Conservation (phyloP, 2,888 invertebrate genomes). For the Pseudeuparius sepicola region DNA sequence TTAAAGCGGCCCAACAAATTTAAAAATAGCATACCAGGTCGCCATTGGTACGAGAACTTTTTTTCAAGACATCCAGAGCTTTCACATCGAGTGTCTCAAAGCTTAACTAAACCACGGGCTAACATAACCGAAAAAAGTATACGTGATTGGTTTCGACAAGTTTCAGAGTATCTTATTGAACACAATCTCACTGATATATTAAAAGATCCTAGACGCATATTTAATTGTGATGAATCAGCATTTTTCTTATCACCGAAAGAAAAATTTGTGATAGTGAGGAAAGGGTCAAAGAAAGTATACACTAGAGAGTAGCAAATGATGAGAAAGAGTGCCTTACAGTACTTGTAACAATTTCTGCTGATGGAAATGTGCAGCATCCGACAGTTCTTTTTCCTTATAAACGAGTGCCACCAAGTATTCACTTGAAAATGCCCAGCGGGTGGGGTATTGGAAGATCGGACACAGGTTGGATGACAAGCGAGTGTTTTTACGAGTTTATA, state of each 20-base stretch:
- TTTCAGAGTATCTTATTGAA: neutral
- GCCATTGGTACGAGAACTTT: slow-evolving; percentile 15
- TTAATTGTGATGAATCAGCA: slow-evolving; percentile 8
- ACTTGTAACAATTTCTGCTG: slow-evolving; percentile 4
- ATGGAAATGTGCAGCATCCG: neutral
- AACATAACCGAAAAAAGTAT: neutral
- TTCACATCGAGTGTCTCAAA: slow-evolving; percentile 11
- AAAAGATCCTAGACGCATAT: slow-evolving; percentile 29
- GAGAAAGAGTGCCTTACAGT: slow-evolving; percentile 5
- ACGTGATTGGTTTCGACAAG: slow-evolving; percentile 2
- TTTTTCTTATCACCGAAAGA: slow-evolving; percentile 7
- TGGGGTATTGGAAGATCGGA: slow-evolving; percentile 9
- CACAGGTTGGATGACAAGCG: slow-evolving; percentile 34
- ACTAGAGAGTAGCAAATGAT: neutral
- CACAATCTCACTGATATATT: neutral
- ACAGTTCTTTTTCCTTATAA: slow-evolving; percentile 5
- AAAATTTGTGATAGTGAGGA: neutral
- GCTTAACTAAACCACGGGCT: slow-evolving; percentile 4
- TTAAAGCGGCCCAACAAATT: slow-evolving; percentile 6
- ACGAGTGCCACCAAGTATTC: slow-evolving; percentile 3
- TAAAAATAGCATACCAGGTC: slow-evolving; percentile 11
- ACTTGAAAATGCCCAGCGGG: neutral
- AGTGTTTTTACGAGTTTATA: slow-evolving; percentile 35
- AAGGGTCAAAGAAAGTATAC: slow-evolving; percentile 20
- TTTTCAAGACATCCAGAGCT: slow-evolving; percentile 14